These are phyloP conservation scores for Stictonetta naevosa DNA, from an alignment of 2,113 vertebrate genomes.

Conservation along the genomic window DNA sequence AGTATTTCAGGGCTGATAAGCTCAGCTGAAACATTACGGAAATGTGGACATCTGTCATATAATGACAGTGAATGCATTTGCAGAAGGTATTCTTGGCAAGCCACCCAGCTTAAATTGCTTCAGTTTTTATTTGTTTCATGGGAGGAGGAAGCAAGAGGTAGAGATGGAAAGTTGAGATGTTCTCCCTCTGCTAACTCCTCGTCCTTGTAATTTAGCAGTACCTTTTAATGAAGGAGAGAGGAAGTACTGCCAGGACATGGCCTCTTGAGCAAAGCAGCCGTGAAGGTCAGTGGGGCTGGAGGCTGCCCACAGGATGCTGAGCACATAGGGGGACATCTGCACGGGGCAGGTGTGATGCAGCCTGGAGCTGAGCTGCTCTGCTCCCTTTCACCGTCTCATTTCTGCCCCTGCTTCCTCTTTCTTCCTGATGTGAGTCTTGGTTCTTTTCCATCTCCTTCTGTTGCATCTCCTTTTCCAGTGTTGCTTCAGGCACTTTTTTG, in stretches of 20 bases:
- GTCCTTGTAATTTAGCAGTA: constrained; percentile 11
- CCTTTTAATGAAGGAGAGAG: background rate
- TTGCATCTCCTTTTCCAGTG: background rate
- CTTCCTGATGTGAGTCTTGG: background rate
- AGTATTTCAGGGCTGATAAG: background rate
- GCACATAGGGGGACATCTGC: background rate
- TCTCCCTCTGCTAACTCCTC: background rate
- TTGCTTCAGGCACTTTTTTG: background rate
- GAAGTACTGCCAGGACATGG: background rate
- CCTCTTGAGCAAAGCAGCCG: background rate
- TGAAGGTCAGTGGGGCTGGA: background rate
- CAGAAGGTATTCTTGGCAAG: background rate
- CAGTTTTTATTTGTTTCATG: constrained; percentile 6
- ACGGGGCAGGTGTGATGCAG: background rate
- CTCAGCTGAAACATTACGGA: background rate
- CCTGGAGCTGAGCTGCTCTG: background rate
- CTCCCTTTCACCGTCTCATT: background rate
- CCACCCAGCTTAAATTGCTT: constrained; percentile 18
- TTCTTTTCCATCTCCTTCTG: background rate
- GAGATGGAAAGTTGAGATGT: background rate
- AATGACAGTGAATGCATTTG: background rate
- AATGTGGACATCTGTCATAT: background rate
- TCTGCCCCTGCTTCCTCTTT: background rate
- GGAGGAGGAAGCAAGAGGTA: background rate
- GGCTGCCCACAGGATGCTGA: background rate